Evolutionary conservation across 2,797 vertebrate genomes (phyloP), one percentile per base, ranked within the genome.

Genomic region (Anniella stebbinsi): DNA sequence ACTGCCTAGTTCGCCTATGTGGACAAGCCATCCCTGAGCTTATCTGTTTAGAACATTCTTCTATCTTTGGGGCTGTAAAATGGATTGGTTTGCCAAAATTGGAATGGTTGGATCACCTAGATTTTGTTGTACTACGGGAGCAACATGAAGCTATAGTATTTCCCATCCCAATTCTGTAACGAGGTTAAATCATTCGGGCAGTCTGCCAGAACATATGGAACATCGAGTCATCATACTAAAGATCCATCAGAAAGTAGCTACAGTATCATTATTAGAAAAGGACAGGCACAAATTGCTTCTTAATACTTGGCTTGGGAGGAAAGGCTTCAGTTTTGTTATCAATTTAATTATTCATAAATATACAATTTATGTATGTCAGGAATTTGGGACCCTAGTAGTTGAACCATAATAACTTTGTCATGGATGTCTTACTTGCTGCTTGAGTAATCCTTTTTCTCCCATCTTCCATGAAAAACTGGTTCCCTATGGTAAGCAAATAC

Each of bases 231-330:
- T 6, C 15, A 23, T 18, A 38, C n/a, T 36, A 23, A 10, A n/a
- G 7, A n/a, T 38, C 10, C 21, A 5, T 86, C 9, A 67, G 33
- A 38, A 45, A 45, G 67, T 86, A 86, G 3, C 45, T 80, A 7
- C 36, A 87, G 78, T 66, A 77, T 9, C 75, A 6, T 60, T 89
- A 86, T 28, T 91, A 86, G 69, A 77, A 80, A 48, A 88, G 83
- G 38, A 70, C 92, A 72, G 4, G 82, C 0, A 76, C n/a, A 2
- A n/a, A 48, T 1, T 90, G 18, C 2, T 33, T 72, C 36, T 30
- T 54, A 10, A 1, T 73, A 66, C 38, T 84, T 0, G 51, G 2
- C 36, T 78, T 38, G 63, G 45, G 23, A 48, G 7, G 33, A 11
- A 25, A 45, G 45, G 48, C 9, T 88, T 91, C 48, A 86, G 88